phyloP scores from a whole-genome alignment of 2,888 invertebrate species.

The Luperina testacea region DNA sequence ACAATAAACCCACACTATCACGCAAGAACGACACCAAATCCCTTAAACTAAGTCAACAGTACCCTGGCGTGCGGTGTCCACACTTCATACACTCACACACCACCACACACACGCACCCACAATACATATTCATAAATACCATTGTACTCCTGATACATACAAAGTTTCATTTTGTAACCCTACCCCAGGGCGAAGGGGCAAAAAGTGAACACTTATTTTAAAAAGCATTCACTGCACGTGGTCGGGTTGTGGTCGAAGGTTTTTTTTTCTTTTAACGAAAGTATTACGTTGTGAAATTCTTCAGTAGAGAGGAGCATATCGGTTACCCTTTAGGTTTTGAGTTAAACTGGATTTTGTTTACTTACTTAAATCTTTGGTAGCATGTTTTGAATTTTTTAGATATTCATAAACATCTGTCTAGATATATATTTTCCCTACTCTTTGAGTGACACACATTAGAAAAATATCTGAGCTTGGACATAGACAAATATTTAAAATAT shows the following conservation, averaged over 20 bases:
- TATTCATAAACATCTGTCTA: neutral
- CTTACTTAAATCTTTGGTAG: neutral
- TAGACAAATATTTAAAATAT: neutral
- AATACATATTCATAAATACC: constrained; percentile 52
- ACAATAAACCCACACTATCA: constrained; percentile 60
- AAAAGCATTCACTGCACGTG: constrained; percentile 86
- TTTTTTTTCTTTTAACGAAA: constrained; percentile 83
- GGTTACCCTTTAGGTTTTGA: constrained; percentile 72
- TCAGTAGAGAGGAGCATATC: constrained; percentile 76
- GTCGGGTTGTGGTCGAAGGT: constrained; percentile 85
- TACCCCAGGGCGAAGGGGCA: constrained; percentile 83
- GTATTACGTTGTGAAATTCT: constrained; percentile 87
- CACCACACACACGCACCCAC: constrained; percentile 68
- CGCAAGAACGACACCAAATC: constrained; percentile 62
- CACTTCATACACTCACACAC: constrained; percentile 73
- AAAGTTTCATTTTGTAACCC: constrained; percentile 88
- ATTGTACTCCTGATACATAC: constrained; percentile 75
- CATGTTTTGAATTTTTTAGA: neutral
- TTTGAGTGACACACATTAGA: neutral
- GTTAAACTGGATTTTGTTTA: constrained; percentile 57
- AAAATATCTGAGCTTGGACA: neutral
- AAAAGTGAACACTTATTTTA: constrained; percentile 84
- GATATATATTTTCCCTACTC: neutral
- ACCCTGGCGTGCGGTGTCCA: constrained; percentile 76
- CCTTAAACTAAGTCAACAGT: constrained; percentile 72